A percentile compares a stretch with the other conserved stretches of the same genome.
Conservation (phyloP, 2,888 invertebrate species). For the Lithophane leautieri region DNA sequence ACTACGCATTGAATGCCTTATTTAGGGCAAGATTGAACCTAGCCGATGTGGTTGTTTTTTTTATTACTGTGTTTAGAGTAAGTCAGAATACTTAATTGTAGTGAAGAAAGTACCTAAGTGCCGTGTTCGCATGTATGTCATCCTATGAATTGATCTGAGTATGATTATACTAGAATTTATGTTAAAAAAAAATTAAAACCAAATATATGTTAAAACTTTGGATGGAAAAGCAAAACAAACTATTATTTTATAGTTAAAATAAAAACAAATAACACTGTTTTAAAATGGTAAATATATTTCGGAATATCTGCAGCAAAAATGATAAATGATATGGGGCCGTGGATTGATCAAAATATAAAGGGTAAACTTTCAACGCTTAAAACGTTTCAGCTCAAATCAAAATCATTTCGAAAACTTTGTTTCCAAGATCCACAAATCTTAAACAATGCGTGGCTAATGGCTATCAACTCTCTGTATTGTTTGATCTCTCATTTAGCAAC, state of each 20-base stretch:
- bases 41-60: constrained; percentile 4
- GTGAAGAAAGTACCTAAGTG: neutral
- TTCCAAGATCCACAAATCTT: neutral
- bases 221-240: no score
- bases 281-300: neutral
- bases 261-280: neutral
- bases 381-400: neutral
- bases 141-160: neutral
- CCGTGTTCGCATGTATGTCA: neutral
- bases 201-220: neutral
- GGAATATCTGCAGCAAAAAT: neutral
- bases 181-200: neutral
- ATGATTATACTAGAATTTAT: no score
- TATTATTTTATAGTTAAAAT: neutral
- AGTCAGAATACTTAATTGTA: neutral
- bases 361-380: neutral
- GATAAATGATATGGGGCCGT: neutral
- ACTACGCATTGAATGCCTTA: constrained; percentile 78
- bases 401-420: constrained; percentile 12
- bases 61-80: no score
- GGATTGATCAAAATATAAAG: neutral
- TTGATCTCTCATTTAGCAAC: constrained; percentile 33
- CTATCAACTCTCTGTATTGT: neutral
- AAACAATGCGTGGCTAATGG: constrained; percentile 12
- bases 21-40: constrained; percentile 67